Base-by-base conservation (phyloP, 2,113 vertebrate genomes). In the Gymnocephalus cernua region DNA sequence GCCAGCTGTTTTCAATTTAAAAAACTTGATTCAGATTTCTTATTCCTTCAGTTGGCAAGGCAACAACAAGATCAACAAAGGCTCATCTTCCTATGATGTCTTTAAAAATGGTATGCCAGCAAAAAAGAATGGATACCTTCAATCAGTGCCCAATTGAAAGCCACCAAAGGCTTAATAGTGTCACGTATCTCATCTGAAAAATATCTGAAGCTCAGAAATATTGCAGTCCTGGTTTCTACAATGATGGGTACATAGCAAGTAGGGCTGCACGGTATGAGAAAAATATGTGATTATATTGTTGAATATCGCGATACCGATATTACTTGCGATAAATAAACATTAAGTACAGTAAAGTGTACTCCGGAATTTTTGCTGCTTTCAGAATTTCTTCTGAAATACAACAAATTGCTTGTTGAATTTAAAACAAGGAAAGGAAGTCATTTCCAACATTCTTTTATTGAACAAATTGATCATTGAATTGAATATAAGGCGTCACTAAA, bases 1-100 rank as follows among this genome's bases (percentile, higher is more conserved):
- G 32, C 35, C 44, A 10, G 38, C 61, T 67, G 44, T 73, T 44
- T 50, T 54, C 6, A 38, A 71, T 38, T 41, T 41, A 41, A 10
- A 41, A 41, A 41, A 41, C 38, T 41, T 41, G 9, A 54, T 44
- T 29, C 53, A 15, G 25, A 47, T 57, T 61, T 64, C 23, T 27
- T 71, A 11, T 38, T 65, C 27, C 21, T 51, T 16, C 14, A 16
- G 45, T 62, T 51, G n/a, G 2, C 32, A 11, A 47, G 32, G 35
- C 32, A 77, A 44, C 50, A 84, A 54, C 58, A 63, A 32, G 9
- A 48, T 27, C 41, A 75, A 62, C 25, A 74, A 71, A 56, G 15
- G 25, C 9, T 47, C 25, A 9, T 59, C 3, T 51, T 14, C 5
- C 29, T 38, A 18, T 2, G 23, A 69, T 41, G 54, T 51, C 25